A percentile compares a stretch with the other conserved stretches of the same genome.
Evolutionary conservation across 2,888 invertebrate genomes (phyloP).

Genomic region (Pecten maximus): DNA sequence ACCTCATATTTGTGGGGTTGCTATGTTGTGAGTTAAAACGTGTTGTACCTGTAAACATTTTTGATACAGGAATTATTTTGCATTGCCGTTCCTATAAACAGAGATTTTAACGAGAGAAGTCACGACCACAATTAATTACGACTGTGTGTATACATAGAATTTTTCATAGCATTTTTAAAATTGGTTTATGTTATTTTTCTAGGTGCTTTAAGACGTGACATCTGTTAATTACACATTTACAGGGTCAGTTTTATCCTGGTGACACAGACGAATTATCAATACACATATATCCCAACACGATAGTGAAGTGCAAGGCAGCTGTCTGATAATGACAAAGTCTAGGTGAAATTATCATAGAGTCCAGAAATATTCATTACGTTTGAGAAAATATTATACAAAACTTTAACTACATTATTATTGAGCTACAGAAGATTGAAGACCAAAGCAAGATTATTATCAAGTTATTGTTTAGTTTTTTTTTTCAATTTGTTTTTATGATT

Average conservation of each 20-base stretch:
- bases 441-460: background rate
- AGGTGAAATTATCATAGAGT: slow-evolving; percentile 21
- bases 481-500: background rate
- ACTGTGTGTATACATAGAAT: background rate
- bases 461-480: background rate
- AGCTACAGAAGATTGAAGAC: background rate
- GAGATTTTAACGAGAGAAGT: slow-evolving; percentile 10
- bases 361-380: slow-evolving; percentile 24
- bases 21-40: background rate
- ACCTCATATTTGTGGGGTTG: slow-evolving; percentile 26
- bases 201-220: slow-evolving; percentile 34
- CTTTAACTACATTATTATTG: background rate
- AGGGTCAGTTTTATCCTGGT: slow-evolving; percentile 31
- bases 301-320: slow-evolving; percentile 21
- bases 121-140: background rate
- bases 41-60: background rate
- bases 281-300: background rate
- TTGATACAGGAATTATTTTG: slow-evolving; percentile 17
- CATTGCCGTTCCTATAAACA: background rate
- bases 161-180: slow-evolving; percentile 23
- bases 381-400: background rate
- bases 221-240: background rate
- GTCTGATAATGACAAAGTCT: background rate
- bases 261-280: background rate
- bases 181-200: slow-evolving; percentile 30